These are phyloP conservation scores for Silurus glanis DNA, from an alignment of 2,113 vertebrate species.

Conservation along the genomic window DNA sequence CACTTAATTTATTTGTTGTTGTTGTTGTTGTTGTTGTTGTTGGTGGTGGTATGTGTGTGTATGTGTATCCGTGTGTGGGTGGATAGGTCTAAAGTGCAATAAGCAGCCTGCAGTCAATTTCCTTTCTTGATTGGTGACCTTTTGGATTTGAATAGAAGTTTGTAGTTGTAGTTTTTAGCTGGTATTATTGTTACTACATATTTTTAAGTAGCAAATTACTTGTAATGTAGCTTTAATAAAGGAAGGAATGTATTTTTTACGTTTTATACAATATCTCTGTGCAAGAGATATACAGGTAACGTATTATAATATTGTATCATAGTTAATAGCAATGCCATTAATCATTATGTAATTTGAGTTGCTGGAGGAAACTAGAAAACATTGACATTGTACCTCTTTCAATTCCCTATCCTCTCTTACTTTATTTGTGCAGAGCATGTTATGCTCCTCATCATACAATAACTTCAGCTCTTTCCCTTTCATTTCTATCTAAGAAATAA, in stretches of 20 bases:
- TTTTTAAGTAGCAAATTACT: neutral
- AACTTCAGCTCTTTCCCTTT: slow-evolving; percentile 53
- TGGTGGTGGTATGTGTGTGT: neutral
- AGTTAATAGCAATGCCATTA: neutral
- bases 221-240: neutral
- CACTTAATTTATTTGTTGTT: neutral
- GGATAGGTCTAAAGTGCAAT: neutral
- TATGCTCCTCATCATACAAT: slow-evolving; percentile 53
- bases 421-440: slow-evolving; percentile 36
- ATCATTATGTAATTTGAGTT: neutral
- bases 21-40: no score
- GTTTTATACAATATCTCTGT: neutral
- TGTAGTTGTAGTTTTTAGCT: neutral
- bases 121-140: neutral
- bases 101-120: neutral
- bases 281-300: no score
- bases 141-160: neutral
- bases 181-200: neutral
- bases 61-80: neutral
- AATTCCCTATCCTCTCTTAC: neutral
- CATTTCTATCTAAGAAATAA: slow-evolving; percentile 53
- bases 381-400: neutral
- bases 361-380: neutral
- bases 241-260: neutral
- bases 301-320: neutral